These are phyloP conservation scores for Hetaerina americana DNA, from an alignment of 1,140 invertebrate genomes.

Conservation along the genomic window DNA sequence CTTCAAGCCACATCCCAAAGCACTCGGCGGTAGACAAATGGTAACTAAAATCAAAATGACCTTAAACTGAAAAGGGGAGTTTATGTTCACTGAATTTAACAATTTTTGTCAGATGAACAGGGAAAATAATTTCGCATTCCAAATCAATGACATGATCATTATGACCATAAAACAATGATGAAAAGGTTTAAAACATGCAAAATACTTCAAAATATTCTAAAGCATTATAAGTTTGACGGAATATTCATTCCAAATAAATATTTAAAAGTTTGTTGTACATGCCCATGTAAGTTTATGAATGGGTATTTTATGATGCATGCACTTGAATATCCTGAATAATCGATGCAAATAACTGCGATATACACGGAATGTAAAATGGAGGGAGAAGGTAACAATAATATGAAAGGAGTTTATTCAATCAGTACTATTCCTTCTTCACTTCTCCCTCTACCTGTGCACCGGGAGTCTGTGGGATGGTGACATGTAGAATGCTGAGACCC, in stretches of 20 bases:
- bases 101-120: background rate
- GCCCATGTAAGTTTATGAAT: background rate
- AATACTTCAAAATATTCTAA: background rate
- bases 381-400: background rate
- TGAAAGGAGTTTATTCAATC: background rate
- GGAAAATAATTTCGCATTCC: background rate
- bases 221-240: background rate
- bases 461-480: slow-evolving; percentile 54
- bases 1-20: slow-evolving; percentile 12
- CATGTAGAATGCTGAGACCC: slow-evolving; percentile 67
- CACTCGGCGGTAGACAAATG: slow-evolving; percentile 4
- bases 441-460: slow-evolving; percentile 47
- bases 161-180: background rate
- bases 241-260: background rate
- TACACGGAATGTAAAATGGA: background rate
- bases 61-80: background rate
- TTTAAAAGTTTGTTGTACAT: background rate
- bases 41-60: background rate
- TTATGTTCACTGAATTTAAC: background rate
- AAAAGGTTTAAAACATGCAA: background rate
- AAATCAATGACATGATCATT: background rate
- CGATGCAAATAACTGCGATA: background rate
- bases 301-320: background rate
- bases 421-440: background rate
- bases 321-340: background rate